A percentile compares a stretch with the other conserved stretches of the same genome.
These are phyloP conservation scores for Sarcophaga caerulescens DNA, from an alignment of 2,888 invertebrate genomes.

Conservation along the genomic window DNA sequence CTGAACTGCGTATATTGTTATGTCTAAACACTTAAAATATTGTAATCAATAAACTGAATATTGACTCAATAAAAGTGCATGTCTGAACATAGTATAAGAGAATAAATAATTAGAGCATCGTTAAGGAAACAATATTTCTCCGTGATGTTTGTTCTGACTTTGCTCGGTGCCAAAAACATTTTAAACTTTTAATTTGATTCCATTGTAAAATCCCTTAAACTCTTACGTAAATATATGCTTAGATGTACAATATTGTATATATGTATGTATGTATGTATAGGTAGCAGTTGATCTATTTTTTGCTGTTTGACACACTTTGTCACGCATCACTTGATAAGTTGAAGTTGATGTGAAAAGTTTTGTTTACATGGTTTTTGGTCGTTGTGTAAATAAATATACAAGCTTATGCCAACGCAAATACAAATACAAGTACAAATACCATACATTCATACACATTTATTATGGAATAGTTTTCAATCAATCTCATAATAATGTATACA, in stretches of 20 bases:
- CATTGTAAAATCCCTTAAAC: background rate
- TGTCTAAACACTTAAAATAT: too few relatives aligned
- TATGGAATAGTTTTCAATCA: too few relatives aligned
- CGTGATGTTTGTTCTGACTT: too few relatives aligned
- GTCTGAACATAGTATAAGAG: too few relatives aligned
- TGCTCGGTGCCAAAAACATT: background rate
- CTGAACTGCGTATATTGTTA: too few relatives aligned
- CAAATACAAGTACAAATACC: too few relatives aligned
- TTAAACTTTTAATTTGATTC: background rate
- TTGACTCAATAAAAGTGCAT: too few relatives aligned
- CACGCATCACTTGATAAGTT: constrained; percentile 48
- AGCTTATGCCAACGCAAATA: too few relatives aligned
- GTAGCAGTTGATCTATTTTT: constrained; percentile 34
- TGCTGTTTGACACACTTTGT: constrained; percentile 54
- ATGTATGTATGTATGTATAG: background rate
- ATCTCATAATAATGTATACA: too few relatives aligned
- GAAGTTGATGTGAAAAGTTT: constrained; percentile 61
- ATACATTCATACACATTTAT: too few relatives aligned
- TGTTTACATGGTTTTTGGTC: constrained; percentile 26
- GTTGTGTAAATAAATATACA: background rate
- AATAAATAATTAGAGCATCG: too few relatives aligned
- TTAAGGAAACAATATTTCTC: background rate
- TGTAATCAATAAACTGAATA: too few relatives aligned
- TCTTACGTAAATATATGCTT: background rate
- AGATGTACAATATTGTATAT: background rate